Conservation (phyloP, 2,113 vertebrate genomes). For the Notarius quadriscutis region DNA sequence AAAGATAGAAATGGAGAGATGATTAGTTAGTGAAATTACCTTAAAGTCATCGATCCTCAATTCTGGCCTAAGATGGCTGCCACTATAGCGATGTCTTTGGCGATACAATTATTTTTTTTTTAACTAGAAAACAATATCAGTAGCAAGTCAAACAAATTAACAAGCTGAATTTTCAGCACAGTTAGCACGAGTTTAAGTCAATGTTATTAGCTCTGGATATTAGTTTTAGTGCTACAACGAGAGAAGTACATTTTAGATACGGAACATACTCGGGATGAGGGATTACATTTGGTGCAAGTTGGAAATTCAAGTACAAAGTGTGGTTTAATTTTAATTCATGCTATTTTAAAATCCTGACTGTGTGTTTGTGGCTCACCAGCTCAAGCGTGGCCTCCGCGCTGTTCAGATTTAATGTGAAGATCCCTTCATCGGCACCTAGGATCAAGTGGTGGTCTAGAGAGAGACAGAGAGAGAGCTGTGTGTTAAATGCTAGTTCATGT, state of each 20-base stretch:
- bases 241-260: background rate
- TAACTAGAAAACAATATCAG: background rate
- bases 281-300: background rate
- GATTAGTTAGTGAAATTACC: background rate
- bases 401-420: constrained; percentile 84
- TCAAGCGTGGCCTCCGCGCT: constrained; percentile 83
- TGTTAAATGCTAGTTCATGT: background rate
- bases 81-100: background rate
- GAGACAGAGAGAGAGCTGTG: background rate
- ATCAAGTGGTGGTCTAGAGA: constrained; percentile 82
- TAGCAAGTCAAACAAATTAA: background rate
- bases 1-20: background rate
- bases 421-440: constrained; percentile 86
- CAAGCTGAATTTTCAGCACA: background rate
- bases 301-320: background rate
- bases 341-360: background rate
- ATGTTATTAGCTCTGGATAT: background rate
- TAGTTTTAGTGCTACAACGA: background rate
- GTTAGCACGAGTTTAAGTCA: background rate
- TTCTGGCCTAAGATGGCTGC: background rate
- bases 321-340: background rate
- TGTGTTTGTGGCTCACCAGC: constrained; percentile 70
- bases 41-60: background rate
- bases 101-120: background rate
- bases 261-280: background rate